Evolutionary conservation across 1,140 invertebrate genomes (phyloP).

Genomic region (Drosophila murphyi): DNA sequence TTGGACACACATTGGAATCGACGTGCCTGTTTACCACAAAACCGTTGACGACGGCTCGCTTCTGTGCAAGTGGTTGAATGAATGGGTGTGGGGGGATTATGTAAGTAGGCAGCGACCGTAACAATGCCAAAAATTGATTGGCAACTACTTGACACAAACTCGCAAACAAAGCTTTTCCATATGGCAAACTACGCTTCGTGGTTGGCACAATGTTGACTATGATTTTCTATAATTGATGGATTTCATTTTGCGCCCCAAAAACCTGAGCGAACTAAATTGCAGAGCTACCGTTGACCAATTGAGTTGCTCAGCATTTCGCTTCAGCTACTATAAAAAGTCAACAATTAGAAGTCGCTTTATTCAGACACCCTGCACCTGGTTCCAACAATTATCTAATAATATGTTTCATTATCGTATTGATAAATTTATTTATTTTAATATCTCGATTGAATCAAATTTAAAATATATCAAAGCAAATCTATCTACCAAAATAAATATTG

Average conservation of each 20-base stretch:
- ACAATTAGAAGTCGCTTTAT: not conserved
- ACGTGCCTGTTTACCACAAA: constrained; percentile 79
- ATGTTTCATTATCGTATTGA: not conserved
- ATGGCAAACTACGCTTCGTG: constrained; percentile 27
- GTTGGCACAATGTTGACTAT: constrained; percentile 46
- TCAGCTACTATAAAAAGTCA: not conserved
- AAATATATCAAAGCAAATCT: too few relatives aligned
- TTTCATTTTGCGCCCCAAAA: constrained; percentile 47
- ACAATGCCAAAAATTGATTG: constrained; percentile 78
- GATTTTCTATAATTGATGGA: constrained; percentile 70
- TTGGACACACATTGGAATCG: constrained; percentile 60
- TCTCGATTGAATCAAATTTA: too few relatives aligned
- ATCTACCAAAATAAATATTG: too few relatives aligned
- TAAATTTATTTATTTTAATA: not conserved
- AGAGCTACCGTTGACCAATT: constrained; percentile 33
- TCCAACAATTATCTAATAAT: not conserved
- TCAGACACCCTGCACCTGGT: not conserved
- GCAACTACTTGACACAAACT: constrained; percentile 69
- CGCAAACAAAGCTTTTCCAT: constrained; percentile 31
- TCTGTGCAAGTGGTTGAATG: not conserved
- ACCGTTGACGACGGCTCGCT: constrained; percentile 54
- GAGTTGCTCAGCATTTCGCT: constrained; percentile 15
- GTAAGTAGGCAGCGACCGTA: constrained; percentile 49
- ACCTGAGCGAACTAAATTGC: constrained; percentile 20
- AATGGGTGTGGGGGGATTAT: not conserved